Evolutionary conservation across 2,888 invertebrate genomes (phyloP).

Genomic region (Andrena dorsata): DNA sequence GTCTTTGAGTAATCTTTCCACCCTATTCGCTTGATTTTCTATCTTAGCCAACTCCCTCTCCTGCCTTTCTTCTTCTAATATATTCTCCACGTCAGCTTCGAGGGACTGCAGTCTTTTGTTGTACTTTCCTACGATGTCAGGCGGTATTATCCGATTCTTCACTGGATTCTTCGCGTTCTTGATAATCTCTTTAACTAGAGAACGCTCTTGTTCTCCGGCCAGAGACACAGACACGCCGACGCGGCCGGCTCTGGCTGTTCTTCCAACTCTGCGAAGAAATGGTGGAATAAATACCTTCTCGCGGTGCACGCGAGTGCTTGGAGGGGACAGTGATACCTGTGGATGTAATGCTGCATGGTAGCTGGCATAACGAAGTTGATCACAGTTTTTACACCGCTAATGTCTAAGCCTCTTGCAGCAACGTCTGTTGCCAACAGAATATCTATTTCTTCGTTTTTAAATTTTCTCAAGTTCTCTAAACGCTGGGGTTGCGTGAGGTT

Average conservation of each 20-base stretch:
- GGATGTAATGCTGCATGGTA: conserved; percentile 98
- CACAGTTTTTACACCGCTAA: conserved; percentile 98
- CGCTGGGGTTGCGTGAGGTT: conserved; percentile 98
- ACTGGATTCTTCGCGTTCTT: conserved; percentile 94
- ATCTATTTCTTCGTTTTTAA: conserved; percentile 94
- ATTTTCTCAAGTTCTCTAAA: conserved; percentile 94
- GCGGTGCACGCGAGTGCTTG: neutral
- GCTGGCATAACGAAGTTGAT: conserved; percentile 98
- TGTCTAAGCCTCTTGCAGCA: conserved; percentile 97
- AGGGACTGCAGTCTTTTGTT: conserved; percentile 89
- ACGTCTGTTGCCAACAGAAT: conserved; percentile 98
- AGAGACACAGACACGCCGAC: conserved; percentile 97
- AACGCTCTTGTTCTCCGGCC: conserved; percentile 96
- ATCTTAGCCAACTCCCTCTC: conserved; percentile 93
- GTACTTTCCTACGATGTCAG: conserved; percentile 96
- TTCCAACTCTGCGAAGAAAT: conserved; percentile 89
- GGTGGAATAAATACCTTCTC: neutral
- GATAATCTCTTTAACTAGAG: conserved; percentile 96
- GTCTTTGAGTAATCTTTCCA: conserved; percentile 88
- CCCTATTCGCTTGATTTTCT: conserved; percentile 93
- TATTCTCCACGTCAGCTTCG: conserved; percentile 93
- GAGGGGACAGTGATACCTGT: conserved; percentile 86
- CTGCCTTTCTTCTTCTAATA: conserved; percentile 93
- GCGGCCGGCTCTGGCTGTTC: conserved; percentile 98
- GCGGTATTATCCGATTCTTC: conserved; percentile 94